Percentiles rank a stretch among this genome's conserved stretches.
phyloP scores from a whole-genome alignment of 2,888 invertebrate genomes.

The Dicyrtomina minuta region DNA sequence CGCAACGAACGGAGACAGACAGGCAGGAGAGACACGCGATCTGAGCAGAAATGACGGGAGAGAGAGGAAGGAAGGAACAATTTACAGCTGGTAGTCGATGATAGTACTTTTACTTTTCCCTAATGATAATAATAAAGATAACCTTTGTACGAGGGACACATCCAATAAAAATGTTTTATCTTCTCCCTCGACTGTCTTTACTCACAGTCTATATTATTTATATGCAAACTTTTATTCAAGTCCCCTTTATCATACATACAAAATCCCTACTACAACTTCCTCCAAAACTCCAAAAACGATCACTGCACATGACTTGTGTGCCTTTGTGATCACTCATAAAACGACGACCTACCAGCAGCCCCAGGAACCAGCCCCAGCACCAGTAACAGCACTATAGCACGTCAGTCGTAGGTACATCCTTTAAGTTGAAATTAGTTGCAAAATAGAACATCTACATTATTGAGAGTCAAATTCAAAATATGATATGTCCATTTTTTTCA shows the following conservation, averaged over 20 bases:
- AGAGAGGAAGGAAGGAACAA: not conserved
- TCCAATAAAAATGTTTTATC: not conserved
- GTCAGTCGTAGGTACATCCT: too few species aligned
- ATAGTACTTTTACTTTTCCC: not conserved
- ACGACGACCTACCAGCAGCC: too few species aligned
- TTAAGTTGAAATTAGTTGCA: too few species aligned
- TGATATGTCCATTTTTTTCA: too few species aligned
- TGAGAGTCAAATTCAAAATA: too few species aligned
- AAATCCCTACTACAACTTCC: too few species aligned
- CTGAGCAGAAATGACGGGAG: not conserved
- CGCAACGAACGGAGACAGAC: not conserved
- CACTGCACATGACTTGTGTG: too few species aligned
- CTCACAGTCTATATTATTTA: not conserved
- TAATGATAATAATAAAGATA: conserved; percentile 10
- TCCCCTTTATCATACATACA: not conserved
- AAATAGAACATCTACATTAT: too few species aligned
- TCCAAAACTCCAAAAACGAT: too few species aligned
- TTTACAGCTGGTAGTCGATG: not conserved
- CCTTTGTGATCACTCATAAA: too few species aligned
- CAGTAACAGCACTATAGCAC: too few species aligned
- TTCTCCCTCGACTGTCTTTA: not conserved
- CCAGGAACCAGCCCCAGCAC: too few species aligned
- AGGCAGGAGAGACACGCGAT: not conserved
- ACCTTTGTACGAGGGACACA: not conserved
- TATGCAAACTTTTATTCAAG: not conserved